Conservation (phyloP, 2,113 vertebrate species). For the Patagioenas fasciata region DNA sequence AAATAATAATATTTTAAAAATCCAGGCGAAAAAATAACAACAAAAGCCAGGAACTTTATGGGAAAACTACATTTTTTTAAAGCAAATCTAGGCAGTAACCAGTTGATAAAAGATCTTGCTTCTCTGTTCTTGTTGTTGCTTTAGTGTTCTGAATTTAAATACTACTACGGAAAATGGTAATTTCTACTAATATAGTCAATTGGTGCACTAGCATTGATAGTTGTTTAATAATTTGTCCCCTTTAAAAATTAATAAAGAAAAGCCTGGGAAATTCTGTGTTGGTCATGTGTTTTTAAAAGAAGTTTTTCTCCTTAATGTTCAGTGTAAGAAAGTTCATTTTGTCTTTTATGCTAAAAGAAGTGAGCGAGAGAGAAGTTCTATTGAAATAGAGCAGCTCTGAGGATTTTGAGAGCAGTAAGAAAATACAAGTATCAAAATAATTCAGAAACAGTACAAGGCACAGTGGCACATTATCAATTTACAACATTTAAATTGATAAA, state of each 20-base stretch:
- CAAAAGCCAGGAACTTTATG: background rate
- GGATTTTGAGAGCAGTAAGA: slow-evolving; percentile 73
- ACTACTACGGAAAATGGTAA: background rate
- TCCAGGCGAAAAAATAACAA: background rate
- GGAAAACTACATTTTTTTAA: background rate
- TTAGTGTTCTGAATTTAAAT: background rate
- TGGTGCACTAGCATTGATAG: background rate
- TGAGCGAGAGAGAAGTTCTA: slow-evolving; percentile 45
- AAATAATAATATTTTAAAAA: background rate
- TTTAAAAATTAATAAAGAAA: background rate
- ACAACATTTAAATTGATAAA: slow-evolving; percentile 96
- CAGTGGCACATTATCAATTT: slow-evolving; percentile 90
- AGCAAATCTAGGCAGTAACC: background rate
- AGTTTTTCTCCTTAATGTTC: background rate
- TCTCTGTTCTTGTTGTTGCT: background rate
- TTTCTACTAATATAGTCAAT: background rate
- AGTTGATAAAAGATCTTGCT: background rate
- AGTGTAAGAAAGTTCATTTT: slow-evolving; percentile 66
- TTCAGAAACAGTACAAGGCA: slow-evolving; percentile 83
- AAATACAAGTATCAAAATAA: slow-evolving; percentile 84
- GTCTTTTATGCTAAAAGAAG: slow-evolving; percentile 59
- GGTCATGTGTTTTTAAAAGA: background rate
- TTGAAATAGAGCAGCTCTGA: slow-evolving; percentile 65
- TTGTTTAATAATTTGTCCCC: background rate
- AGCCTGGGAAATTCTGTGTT: background rate